Evolutionary conservation across 2,797 vertebrate species (phyloP), one percentile per base, ranked within the genome.

Genomic region (Sebastes flavidus): DNA sequence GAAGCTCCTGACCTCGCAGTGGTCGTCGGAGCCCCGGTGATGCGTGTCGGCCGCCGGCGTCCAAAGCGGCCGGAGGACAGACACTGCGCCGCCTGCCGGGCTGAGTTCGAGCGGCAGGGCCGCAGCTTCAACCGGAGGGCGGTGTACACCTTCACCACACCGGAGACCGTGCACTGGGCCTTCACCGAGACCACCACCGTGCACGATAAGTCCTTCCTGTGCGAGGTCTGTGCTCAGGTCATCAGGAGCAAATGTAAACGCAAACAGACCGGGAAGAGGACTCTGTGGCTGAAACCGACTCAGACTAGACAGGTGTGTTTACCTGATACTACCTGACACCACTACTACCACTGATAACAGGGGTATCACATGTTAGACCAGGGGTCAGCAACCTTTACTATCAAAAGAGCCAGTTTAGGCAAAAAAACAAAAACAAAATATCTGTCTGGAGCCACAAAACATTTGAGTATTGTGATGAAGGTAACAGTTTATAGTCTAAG

Each of bases 61-160:
- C 1, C 10, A 2, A 65, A 10, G 38, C 72, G 81, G 5, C 88
- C 84, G 8, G 91, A 93, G 74, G 92, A 93, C 80, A 27, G 2
- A 1, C 75, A 12, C 87, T 93, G 93, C 72, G 72, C 29, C 72
- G 59, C 84, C 85, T 94, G 93, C 82, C 58, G 22, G 58, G 6
- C 8, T 0, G 52, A 82, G 87, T 94, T 93, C 6, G 91, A 92
- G 88, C 86, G 90, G 1, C 89, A 88, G 10, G 93, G 93, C 18
- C 90, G 92, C 6, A 79, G 90, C 75, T 93, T 94, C 68, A 92
- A 92, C 85, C 81, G 93, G 7, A 78, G 92, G 77, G 90, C 93
- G 6, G 90, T 94, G 68, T 88, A 66, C 77, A 94, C 93, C 34
- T 94, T 94, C 89, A 93, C 89, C 67, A 85, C 81, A 29, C 75